phyloP scores from a whole-genome alignment of 2,113 vertebrate species.

The Python bivittatus region DNA sequence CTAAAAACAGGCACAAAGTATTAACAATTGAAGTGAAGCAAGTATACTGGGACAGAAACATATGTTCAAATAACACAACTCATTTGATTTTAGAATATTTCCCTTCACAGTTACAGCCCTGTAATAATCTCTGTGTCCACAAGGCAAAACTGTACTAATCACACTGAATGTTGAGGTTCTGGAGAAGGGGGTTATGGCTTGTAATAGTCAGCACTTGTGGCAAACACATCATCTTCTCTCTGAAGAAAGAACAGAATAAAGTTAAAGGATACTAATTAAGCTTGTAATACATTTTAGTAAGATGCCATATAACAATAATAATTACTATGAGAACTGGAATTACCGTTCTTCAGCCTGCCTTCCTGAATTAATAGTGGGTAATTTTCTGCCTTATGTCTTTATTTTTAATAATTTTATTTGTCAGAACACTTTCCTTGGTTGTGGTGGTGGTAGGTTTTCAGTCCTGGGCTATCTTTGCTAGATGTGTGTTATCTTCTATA shows the following conservation, averaged over 20 bases:
- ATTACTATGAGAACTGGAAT: background rate
- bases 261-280: slow-evolving; percentile 22
- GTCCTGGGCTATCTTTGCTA: background rate
- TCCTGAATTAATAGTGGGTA: background rate
- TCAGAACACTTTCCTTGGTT: background rate
- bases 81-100: background rate
- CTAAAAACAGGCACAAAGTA: background rate
- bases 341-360: background rate
- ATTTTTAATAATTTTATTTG: background rate
- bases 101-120: background rate
- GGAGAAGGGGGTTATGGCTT: slow-evolving; percentile 27
- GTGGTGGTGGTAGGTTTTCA: background rate
- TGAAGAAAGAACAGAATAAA: slow-evolving; percentile 58
- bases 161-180: slow-evolving; percentile 49
- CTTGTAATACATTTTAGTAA: background rate
- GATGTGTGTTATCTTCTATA: background rate
- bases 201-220: slow-evolving; percentile 62
- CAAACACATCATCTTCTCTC: slow-evolving; percentile 66
- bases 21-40: background rate
- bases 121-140: background rate
- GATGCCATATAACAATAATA: background rate
- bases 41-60: background rate
- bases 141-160: slow-evolving; percentile 13
- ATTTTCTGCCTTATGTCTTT: background rate
- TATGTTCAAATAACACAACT: background rate